Base-by-base conservation (phyloP, 2,113 vertebrate genomes). In the Oncorhynchus kisutch region DNA sequence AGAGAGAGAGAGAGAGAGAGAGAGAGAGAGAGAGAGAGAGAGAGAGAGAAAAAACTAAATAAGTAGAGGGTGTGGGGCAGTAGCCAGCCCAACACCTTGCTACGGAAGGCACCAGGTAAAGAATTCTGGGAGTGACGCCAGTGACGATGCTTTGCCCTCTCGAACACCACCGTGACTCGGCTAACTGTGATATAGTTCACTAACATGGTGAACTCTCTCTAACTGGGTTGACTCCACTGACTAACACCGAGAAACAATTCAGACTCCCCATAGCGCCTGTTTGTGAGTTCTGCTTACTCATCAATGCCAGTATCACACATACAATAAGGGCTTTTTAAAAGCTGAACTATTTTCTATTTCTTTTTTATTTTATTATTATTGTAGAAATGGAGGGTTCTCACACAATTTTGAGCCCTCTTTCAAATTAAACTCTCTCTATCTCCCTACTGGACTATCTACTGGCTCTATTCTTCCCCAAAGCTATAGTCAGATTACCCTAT, bases 401-500 rank as follows among this genome's bases (percentile, higher is more conserved):
- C 16, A 57, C 39, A 24, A 11, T 62, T 22, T n/a, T 62, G 20
- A 62, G 59, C n/a, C 8, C n/a, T n/a, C 54, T 16, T 4, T 45
- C 29, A 71, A 62, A 51, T 34, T 48, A 71, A 74, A 66, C 25
- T 49, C 24, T 5, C 78, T 75, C 67, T 24, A 78, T 79, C 75
- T 72, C 77, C 70, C 34, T 49, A 48, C 68, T 24, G n/a, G 16
- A 20, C 22, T 9, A 9, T 48, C 13, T 3, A 73, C 76, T 68
- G 66, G 34, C 20, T 1, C 67, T 75, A 76, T 69, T 69, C 77
- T 78, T 80, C 82, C 34, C 45, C 62, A 18, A 12, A 68, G 31
- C 18, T 69, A 78, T 71, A 76, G 22, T 31, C 20, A 65, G 81
- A 81, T 89, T 83, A 87, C 86, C 85, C 85, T 76, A 69, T 81